Conservation (phyloP, 2,113 vertebrate species). For the Coracopsis vasa region DNA sequence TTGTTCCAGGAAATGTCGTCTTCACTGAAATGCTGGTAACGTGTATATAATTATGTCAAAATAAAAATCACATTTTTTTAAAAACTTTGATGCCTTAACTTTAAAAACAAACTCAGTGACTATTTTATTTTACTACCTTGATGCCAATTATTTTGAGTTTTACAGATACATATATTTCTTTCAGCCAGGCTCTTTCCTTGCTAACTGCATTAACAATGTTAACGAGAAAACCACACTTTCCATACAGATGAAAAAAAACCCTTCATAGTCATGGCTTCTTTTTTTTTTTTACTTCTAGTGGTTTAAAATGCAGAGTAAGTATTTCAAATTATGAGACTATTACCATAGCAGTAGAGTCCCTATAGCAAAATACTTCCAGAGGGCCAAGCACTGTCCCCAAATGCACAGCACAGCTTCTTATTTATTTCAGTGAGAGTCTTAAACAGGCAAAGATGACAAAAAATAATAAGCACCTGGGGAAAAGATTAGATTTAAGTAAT, state of each 20-base stretch:
- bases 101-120: not conserved
- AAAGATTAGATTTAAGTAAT: not conserved
- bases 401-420: not conserved
- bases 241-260: not conserved
- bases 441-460: not conserved
- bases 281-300: not conserved
- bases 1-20: slow-evolving; percentile 28
- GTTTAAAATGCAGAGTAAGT: not conserved
- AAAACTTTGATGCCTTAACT: not conserved
- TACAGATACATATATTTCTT: not conserved
- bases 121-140: not conserved
- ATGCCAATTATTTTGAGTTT: slow-evolving; percentile 25
- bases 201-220: slow-evolving; percentile 24
- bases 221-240: slow-evolving; percentile 5
- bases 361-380: not conserved
- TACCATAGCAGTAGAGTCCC: not conserved
- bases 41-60: slow-evolving; percentile 3
- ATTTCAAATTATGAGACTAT: not conserved
- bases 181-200: not conserved
- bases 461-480: not conserved
- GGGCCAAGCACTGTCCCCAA: not conserved
- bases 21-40: slow-evolving; percentile 1
- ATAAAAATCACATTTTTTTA: not conserved
- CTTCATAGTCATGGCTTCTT: not conserved
- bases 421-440: not conserved